These are phyloP conservation scores for Drosophila lacicola DNA, from an alignment of 2,888 invertebrate genomes.

Conservation along the genomic window DNA sequence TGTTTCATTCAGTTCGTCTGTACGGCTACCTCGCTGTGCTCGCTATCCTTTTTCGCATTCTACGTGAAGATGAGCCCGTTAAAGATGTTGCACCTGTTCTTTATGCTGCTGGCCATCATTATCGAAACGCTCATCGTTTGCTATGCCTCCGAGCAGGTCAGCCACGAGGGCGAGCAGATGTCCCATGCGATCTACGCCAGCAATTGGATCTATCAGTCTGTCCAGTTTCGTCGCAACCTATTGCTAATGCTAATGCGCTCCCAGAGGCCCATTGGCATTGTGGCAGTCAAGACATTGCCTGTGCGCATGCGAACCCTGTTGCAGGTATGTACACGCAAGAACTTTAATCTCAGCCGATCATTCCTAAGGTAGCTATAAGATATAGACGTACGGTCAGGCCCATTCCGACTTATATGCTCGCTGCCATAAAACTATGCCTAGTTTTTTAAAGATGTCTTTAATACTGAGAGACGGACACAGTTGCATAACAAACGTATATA, in stretches of 20 bases:
- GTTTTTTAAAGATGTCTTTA: too few relatives aligned
- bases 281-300: slow-evolving; percentile 86
- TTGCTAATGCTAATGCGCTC: slow-evolving; percentile 86
- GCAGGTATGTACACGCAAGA: slow-evolving; percentile 78
- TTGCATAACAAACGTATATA: too few relatives aligned
- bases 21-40: slow-evolving; percentile 82
- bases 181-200: slow-evolving; percentile 86
- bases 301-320: slow-evolving; percentile 86
- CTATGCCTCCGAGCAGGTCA: slow-evolving; percentile 86
- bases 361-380: too few relatives aligned
- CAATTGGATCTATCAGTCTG: slow-evolving; percentile 86
- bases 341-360: too few relatives aligned
- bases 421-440: too few relatives aligned
- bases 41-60: slow-evolving; percentile 85
- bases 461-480: too few relatives aligned
- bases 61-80: slow-evolving; percentile 61
- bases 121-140: slow-evolving; percentile 86
- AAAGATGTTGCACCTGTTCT: slow-evolving; percentile 32
- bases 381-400: too few relatives aligned
- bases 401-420: too few relatives aligned
- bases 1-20: slow-evolving; percentile 86
- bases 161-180: slow-evolving; percentile 85
- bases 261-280: slow-evolving; percentile 86
- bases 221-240: slow-evolving; percentile 80
- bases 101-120: slow-evolving; percentile 82